Base-by-base conservation (phyloP, 2,113 vertebrate species). In the Hippoglossus stenolepis region DNA sequence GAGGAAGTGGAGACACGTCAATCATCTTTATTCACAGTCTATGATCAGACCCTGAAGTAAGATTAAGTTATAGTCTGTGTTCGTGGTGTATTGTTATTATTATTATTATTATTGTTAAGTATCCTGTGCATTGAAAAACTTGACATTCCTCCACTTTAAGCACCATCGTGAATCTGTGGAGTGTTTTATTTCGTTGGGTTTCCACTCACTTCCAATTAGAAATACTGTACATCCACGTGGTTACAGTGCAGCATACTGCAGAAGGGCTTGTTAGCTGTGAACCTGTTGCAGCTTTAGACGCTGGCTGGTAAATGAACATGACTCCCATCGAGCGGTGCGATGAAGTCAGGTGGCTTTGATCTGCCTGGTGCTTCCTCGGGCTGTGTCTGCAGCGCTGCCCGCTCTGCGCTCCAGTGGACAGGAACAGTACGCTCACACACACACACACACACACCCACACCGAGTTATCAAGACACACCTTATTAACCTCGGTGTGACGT, bases 391-490 rank as follows among this genome's bases (percentile, higher is more conserved):
- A 62, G 76, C 40, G 47, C 79, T 65, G 31, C 45, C 57, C 2
- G 20, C 51, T 64, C 64, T 69, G 38, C 14, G 28, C 78, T 84
- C 75, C 75, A 73, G 58, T 84, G 77, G 51, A 80, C 60, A 72
- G 74, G 74, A 75, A 74, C 62, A 0, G 54, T 3, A 28, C 28
- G 4, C 28, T 2, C 26, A 28, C 28, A 28, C 28, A 28, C 28
- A 28, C 28, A 28, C 54, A 38, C 74, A 23, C 62, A 71, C 64
- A 2, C 49, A 38, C 61, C 62, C 62, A 77, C 40, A 80, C 73
- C 83, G 10, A 54, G 58, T 67, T 68, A 83, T 70, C 70, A 60
- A 54, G 57, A 77, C 51, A 74, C 49, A 70, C 63, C 65, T 70
- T 70, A 66, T 77, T 77, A 80, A 59, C 80, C 43, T 73, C 28